Evolutionary conservation across 2,888 invertebrate species (phyloP).

Genomic region (Hedychridium roseum): DNA sequence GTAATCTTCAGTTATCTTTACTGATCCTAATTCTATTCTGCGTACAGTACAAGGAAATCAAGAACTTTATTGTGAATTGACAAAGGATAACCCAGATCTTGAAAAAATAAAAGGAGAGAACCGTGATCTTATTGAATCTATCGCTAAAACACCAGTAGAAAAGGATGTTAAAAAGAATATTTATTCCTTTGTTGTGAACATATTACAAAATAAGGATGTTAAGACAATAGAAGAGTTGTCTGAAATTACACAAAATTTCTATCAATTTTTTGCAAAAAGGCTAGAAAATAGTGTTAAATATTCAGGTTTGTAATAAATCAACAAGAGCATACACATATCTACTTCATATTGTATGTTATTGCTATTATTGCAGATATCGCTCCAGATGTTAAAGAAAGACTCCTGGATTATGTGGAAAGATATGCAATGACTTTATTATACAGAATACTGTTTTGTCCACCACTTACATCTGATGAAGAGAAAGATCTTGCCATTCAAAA

Average conservation of each 20-base stretch:
- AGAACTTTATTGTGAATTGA: conserved; percentile 59
- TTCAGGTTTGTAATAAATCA: conserved; percentile 56
- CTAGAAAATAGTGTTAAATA: conserved; percentile 75
- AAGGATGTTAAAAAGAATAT: conserved; percentile 76
- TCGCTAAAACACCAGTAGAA: conserved; percentile 60
- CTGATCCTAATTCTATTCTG: too few relatives aligned
- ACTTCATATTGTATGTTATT: neutral
- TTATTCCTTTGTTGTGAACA: conserved; percentile 72
- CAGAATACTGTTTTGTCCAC: conserved; percentile 86
- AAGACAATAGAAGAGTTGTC: conserved; percentile 85
- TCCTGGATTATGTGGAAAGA: conserved; percentile 93
- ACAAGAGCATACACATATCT: conserved; percentile 3
- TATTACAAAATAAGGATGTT: conserved; percentile 69
- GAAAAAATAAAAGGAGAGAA: conserved; percentile 65
- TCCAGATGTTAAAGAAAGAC: conserved; percentile 78
- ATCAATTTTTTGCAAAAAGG: conserved; percentile 79
- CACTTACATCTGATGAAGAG: conserved; percentile 90
- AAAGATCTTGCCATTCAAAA: conserved; percentile 92
- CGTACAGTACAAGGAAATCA: conserved; percentile 62
- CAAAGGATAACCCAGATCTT: conserved; percentile 65
- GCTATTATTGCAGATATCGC: conserved; percentile 66
- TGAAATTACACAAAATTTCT: conserved; percentile 90
- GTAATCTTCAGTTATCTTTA: conserved; percentile 9
- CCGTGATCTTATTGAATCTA: conserved; percentile 47
- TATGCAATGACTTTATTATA: conserved; percentile 92